Evolutionary conservation across 2,797 vertebrate genomes (phyloP).

Genomic region (Allobates femoralis): DNA sequence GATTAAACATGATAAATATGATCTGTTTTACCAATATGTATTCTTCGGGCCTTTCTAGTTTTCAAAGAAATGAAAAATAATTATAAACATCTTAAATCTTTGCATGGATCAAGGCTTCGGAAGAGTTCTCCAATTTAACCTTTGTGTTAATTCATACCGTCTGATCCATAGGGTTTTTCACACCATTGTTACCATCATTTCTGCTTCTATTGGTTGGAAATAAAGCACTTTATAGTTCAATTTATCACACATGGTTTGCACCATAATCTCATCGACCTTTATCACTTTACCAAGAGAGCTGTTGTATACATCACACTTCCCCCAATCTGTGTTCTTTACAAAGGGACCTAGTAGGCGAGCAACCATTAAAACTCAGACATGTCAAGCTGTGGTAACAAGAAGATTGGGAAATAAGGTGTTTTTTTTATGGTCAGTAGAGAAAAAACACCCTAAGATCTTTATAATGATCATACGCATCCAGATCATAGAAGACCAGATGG

Average conservation of each 20-base stretch:
- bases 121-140: background rate
- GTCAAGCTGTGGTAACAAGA: background rate
- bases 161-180: background rate
- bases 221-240: constrained; percentile 33
- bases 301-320: background rate
- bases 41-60: background rate
- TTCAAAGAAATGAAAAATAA: background rate
- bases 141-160: constrained; percentile 4
- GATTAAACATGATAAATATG: background rate
- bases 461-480: background rate
- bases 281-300: constrained; percentile 11
- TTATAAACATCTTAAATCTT: background rate
- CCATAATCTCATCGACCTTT: constrained; percentile 22
- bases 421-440: background rate
- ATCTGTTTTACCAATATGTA: background rate
- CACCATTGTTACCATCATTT: background rate
- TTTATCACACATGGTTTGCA: constrained; percentile 35
- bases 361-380: constrained; percentile 1
- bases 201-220: background rate
- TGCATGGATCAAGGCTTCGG: background rate
- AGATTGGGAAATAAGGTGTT: background rate
- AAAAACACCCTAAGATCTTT: background rate
- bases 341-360: background rate
- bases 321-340: constrained; percentile 6
- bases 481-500: background rate